Evolutionary conservation across 2,797 vertebrate species (phyloP).

Genomic region (Trachurus trachurus): DNA sequence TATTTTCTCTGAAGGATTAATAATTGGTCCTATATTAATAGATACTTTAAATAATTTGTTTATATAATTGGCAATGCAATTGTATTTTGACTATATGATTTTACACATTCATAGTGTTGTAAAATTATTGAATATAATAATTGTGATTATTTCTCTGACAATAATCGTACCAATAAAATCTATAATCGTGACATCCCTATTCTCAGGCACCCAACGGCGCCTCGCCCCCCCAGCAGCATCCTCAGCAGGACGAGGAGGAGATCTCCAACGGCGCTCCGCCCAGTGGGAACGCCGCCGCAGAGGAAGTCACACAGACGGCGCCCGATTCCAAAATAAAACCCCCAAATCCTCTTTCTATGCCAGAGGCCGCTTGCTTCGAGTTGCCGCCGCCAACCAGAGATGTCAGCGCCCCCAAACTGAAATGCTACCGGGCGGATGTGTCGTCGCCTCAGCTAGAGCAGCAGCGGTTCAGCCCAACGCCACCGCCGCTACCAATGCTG

Average conservation of each 20-base stretch:
- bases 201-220: constrained; percentile 55
- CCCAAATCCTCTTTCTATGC: constrained; percentile 49
- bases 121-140: too few relatives aligned
- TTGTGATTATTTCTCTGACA: too few relatives aligned
- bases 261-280: constrained; percentile 57
- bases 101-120: too few relatives aligned
- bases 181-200: too few relatives aligned
- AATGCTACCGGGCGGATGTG: constrained; percentile 75
- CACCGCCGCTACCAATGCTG: constrained; percentile 47
- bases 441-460: constrained; percentile 59
- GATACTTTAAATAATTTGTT: too few relatives aligned
- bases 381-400: constrained; percentile 61
- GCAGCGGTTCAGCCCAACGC: constrained; percentile 52
- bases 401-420: constrained; percentile 76
- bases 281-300: background rate
- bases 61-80: too few relatives aligned
- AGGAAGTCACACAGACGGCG: constrained; percentile 43
- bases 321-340: constrained; percentile 49
- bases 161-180: too few relatives aligned
- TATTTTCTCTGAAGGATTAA: too few relatives aligned
- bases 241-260: constrained; percentile 39
- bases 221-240: constrained; percentile 11
- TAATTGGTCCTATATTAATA: too few relatives aligned
- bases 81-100: too few relatives aligned
- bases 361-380: constrained; percentile 57